Conservation (phyloP, 2,797 vertebrate species). For the Coluber constrictor region DNA sequence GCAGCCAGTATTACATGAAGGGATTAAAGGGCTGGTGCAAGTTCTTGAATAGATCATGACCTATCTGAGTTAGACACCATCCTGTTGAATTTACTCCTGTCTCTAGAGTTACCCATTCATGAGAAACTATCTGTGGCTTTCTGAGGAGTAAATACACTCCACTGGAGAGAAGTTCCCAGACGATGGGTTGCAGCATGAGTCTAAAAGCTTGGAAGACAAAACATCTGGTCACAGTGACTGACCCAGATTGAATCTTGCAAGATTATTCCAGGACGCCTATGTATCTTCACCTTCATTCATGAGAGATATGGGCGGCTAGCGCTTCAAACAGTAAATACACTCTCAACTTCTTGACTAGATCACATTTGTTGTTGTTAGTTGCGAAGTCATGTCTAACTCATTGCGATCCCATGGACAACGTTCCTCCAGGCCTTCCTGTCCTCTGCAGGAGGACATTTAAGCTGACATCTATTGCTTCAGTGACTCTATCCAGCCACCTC, state of each 20-base stretch:
- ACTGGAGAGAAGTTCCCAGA: neutral
- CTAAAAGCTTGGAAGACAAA: neutral
- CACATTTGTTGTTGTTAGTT: neutral
- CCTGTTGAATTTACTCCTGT: neutral
- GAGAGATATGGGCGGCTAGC: neutral
- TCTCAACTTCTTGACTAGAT: neutral
- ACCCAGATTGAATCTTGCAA: neutral
- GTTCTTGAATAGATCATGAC: neutral
- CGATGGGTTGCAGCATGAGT: neutral
- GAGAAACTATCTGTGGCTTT: neutral
- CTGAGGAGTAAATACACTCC: neutral
- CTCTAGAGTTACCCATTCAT: no score
- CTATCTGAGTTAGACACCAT: neutral
- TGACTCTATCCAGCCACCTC: no score
- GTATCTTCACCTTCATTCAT: neutral
- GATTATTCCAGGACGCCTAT: neutral
- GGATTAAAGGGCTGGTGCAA: neutral
- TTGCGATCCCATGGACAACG: no score
- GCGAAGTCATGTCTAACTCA: no score
- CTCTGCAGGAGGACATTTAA: no score
- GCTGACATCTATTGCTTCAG: no score
- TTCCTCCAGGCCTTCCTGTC: no score
- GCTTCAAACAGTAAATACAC: neutral
- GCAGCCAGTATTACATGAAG: neutral
- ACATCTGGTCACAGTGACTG: neutral